phyloP scores from a whole-genome alignment of 2,113 vertebrate genomes.

The Microcebus ravelobensis region DNA sequence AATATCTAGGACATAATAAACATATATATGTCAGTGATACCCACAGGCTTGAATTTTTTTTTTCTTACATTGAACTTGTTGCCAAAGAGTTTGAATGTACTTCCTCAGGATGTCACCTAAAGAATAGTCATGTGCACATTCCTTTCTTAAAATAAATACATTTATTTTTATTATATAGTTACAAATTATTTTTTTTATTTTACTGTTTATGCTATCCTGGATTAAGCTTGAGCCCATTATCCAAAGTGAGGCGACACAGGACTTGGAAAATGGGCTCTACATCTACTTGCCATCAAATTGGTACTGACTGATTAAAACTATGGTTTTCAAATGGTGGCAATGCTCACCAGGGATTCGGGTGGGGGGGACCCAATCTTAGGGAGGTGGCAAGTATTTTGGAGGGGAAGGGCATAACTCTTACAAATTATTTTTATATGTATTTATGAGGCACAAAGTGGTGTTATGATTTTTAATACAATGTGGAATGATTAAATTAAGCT shows the following conservation, averaged over 20 bases:
- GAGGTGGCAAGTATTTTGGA: too few relatives aligned
- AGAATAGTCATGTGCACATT: neutral
- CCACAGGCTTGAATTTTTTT: neutral
- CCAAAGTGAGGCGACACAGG: too few relatives aligned
- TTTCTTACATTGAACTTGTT: neutral
- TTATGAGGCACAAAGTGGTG: neutral
- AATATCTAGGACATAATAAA: neutral
- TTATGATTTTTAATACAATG: neutral
- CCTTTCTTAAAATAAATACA: neutral
- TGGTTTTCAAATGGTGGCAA: too few relatives aligned
- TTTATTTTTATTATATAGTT: neutral
- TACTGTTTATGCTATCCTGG: too few relatives aligned
- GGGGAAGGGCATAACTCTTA: neutral
- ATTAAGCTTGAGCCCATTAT: too few relatives aligned
- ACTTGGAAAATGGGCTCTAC: too few relatives aligned
- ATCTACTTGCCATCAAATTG: too few relatives aligned
- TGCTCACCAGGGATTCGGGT: too few relatives aligned
- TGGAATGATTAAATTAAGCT: neutral
- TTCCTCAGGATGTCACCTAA: neutral
- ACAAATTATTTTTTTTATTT: neutral
- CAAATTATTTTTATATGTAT: neutral
- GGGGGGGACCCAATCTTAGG: too few relatives aligned
- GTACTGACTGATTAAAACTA: too few relatives aligned
- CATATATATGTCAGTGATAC: neutral
- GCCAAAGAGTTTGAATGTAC: neutral